A percentile compares a stretch with the other conserved stretches of the same genome.
Conservation (phyloP, 2,113 vertebrate species). For the Podiceps cristatus region DNA sequence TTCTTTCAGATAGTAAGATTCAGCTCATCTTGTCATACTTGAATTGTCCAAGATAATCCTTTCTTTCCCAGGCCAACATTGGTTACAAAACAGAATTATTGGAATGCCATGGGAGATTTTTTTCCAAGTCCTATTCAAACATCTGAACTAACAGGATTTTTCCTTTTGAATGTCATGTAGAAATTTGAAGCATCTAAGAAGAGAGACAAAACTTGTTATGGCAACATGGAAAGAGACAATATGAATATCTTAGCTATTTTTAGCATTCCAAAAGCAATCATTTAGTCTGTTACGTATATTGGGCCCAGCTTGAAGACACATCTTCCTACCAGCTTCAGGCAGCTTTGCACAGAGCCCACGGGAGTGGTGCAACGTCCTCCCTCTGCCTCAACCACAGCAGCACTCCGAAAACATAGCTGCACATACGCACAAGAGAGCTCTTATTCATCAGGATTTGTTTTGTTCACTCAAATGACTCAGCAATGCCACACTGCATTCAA, state of each 20-base stretch:
- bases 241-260: not conserved
- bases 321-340: not conserved
- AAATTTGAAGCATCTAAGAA: not conserved
- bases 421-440: not conserved
- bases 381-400: not conserved
- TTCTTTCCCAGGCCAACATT: not conserved
- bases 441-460: not conserved
- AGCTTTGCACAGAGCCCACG: not conserved
- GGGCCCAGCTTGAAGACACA: not conserved
- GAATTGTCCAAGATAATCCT: not conserved
- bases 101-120: not conserved
- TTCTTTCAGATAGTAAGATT: not conserved
- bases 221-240: not conserved
- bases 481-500: not conserved
- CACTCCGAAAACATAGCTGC: not conserved
- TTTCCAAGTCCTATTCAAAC: not conserved
- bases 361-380: accelerated
- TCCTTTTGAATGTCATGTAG: not conserved
- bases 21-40: not conserved
- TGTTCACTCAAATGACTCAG: not conserved
- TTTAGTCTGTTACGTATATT: not conserved
- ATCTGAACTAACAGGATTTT: not conserved
- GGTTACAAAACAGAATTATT: not conserved
- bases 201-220: not conserved
- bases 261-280: not conserved